Percentiles rank a stretch among this genome's conserved stretches.
Evolutionary conservation across 2,113 vertebrate genomes (phyloP).

Genomic region (Chlorocebus sabaeus): DNA sequence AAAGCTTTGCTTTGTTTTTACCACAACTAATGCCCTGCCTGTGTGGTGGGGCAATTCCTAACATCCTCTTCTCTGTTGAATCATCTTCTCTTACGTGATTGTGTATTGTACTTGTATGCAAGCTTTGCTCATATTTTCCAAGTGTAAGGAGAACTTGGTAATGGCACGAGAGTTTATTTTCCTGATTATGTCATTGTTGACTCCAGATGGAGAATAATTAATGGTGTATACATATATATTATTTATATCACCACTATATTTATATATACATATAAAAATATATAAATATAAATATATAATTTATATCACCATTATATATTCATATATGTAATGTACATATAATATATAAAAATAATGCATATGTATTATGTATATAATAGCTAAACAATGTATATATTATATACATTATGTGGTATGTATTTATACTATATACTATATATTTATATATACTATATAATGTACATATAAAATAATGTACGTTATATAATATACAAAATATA

Average conservation of each 20-base stretch:
- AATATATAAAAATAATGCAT: too few species aligned
- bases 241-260: background rate
- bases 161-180: slow-evolving; percentile 1
- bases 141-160: background rate
- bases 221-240: background rate
- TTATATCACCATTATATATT: too few species aligned
- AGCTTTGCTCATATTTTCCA: background rate
- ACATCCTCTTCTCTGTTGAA: background rate
- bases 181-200: background rate
- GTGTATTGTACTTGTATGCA: background rate
- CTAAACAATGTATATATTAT: too few species aligned
- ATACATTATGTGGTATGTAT: too few species aligned
- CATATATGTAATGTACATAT: too few species aligned
- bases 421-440: too few species aligned
- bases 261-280: background rate
- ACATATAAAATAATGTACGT: too few species aligned
- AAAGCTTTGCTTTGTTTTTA: background rate
- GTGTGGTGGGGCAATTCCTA: background rate
- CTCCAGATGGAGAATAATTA: background rate
- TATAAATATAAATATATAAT: too few species aligned
- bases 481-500: too few species aligned
- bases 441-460: too few species aligned
- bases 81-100: background rate
- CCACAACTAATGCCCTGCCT: background rate
- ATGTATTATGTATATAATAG: too few species aligned